Evolutionary conservation across 2,113 vertebrate species (phyloP).

Genomic region (human (Homo sapiens)): GRCh38 chr16:27368001-27368500

Average conservation of each 20-base stretch:
- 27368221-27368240: fast-evolving
- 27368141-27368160: neutral
- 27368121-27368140: neutral
- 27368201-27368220: neutral
- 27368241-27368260: fast-evolving
- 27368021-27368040: neutral
- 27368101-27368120: neutral
- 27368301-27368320: constrained; percentile 63
- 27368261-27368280: fast-evolving
- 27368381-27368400: too few relatives aligned
- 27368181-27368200: fast-evolving
- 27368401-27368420: fast-evolving
- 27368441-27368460: neutral
- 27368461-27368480: neutral
- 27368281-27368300: neutral
- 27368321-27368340: neutral
- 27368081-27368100: neutral
- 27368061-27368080: neutral
- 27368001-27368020: neutral
- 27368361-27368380: neutral
- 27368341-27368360: fast-evolving
- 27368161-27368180: neutral
- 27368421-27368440: neutral
- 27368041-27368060: neutral
- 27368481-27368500: neutral